Evolutionary conservation across 2,797 vertebrate species (phyloP).

Genomic region (Phaenicophaeus curvirostris): DNA sequence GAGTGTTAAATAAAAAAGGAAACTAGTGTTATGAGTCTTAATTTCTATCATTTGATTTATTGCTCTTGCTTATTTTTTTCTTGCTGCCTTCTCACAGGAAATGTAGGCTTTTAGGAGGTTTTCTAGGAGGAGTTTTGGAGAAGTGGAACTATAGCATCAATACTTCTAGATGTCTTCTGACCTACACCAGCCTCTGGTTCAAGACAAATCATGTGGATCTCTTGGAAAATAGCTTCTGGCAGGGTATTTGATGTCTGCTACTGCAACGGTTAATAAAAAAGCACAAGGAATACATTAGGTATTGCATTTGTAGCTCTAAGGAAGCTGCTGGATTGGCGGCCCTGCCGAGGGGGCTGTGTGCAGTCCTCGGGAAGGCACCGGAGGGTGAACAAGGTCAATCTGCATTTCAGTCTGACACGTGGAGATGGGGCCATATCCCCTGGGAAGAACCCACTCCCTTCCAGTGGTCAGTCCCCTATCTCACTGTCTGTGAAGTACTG

Average conservation of each 20-base stretch:
- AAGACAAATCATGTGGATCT: neutral
- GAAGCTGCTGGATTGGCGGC: neutral
- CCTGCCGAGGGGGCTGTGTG: neutral
- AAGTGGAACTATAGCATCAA: neutral
- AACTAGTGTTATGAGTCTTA: neutral
- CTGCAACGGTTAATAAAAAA: neutral
- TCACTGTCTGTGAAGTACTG: too few relatives aligned
- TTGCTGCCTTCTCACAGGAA: neutral
- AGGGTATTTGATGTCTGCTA: neutral
- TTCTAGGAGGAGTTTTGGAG: neutral
- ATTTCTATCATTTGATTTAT: neutral
- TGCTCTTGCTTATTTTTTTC: neutral
- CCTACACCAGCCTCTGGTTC: neutral
- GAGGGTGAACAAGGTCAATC: neutral
- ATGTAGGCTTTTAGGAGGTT: neutral
- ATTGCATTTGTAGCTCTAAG: neutral
- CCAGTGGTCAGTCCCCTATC: neutral
- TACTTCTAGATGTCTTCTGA: neutral
- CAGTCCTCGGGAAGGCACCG: neutral
- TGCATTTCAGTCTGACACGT: fast-evolving
- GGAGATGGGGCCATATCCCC: neutral
- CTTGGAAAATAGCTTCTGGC: neutral
- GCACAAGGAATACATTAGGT: neutral
- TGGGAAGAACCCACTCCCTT: neutral
- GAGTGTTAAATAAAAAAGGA: neutral